Conservation (phyloP, 2,888 invertebrate species). For the Micoletzkya japonica region DNA sequence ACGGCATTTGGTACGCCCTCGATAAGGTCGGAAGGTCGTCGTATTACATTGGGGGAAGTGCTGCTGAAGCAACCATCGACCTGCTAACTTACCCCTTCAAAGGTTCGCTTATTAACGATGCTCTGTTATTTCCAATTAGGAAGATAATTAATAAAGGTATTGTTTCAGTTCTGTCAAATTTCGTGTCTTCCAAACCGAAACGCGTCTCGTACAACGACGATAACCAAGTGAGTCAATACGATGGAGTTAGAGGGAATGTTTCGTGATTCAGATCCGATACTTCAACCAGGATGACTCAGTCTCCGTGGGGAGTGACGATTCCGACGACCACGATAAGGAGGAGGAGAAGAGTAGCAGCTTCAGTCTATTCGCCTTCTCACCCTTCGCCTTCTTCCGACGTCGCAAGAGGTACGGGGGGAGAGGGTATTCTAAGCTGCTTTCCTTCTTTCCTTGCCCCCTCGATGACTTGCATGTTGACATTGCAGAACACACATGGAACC, state of each 20-base stretch:
- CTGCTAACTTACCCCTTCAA: too few species aligned
- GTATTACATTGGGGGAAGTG: neutral
- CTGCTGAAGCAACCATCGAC: too few species aligned
- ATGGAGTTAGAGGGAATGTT: neutral
- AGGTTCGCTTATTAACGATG: too few species aligned
- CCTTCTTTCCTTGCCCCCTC: neutral
- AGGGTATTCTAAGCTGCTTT: neutral
- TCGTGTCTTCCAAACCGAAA: too few species aligned
- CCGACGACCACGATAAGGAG: neutral
- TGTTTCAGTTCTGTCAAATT: too few species aligned
- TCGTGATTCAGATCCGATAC: slow-evolving; percentile 6
- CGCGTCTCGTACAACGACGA: slow-evolving; percentile 4
- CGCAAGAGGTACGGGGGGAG: slow-evolving; percentile 9
- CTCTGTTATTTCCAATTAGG: too few species aligned
- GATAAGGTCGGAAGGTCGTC: neutral
- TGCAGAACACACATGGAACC: slow-evolving; percentile 21
- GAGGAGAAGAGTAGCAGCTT: neutral
- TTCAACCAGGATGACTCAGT: slow-evolving; percentile 11
- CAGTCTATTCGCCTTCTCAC: neutral
- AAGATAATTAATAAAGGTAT: too few species aligned
- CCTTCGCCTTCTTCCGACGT: neutral
- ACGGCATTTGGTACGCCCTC: neutral
- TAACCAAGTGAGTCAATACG: neutral
- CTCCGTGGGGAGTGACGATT: neutral
- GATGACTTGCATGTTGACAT: neutral